Evolutionary conservation across 2,888 invertebrate species (phyloP).

Genomic region (Caenorhabditis japonica): DNA sequence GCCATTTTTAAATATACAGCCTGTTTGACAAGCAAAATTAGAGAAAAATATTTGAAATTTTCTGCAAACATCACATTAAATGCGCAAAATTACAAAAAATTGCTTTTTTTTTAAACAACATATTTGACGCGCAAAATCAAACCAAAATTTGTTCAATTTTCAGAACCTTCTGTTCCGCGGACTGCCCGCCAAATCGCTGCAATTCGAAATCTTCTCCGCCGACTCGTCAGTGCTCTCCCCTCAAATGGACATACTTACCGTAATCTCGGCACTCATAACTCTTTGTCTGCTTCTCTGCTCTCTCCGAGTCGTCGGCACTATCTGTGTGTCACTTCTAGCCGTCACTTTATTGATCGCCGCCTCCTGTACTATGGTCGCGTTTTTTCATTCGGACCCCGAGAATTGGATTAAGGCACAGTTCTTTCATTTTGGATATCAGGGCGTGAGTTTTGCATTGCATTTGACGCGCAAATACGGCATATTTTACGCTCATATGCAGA

Average conservation of each 20-base stretch:
- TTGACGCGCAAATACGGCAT: not conserved
- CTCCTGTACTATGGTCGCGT: slow-evolving; percentile 60
- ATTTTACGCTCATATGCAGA: too few species aligned
- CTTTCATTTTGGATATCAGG: slow-evolving; percentile 53
- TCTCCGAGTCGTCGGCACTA: slow-evolving; percentile 58
- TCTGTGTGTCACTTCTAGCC: slow-evolving; percentile 56
- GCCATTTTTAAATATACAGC: too few species aligned
- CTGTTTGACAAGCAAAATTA: too few species aligned
- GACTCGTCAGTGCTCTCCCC: slow-evolving; percentile 43
- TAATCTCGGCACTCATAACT: slow-evolving; percentile 51
- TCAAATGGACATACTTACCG: slow-evolving; percentile 44
- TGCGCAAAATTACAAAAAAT: too few species aligned
- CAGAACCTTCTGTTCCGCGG: slow-evolving; percentile 58
- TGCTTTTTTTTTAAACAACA: too few species aligned
- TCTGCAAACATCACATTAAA: too few species aligned
- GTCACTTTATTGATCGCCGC: slow-evolving; percentile 57
- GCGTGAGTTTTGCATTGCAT: slow-evolving; percentile 24
- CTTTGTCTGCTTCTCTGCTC: slow-evolving; percentile 56
- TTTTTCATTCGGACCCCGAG: slow-evolving; percentile 62
- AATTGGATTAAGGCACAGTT: slow-evolving; percentile 63
- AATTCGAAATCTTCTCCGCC: slow-evolving; percentile 24
- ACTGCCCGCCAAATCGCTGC: slow-evolving; percentile 44
- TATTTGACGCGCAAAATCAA: too few species aligned
- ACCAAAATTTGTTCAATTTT: slow-evolving; percentile 8
- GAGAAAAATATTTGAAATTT: too few species aligned